A percentile compares a stretch with the other conserved stretches of the same genome.
Conservation (phyloP, 2,888 invertebrate species). For the Lasioglossum lativentre region DNA sequence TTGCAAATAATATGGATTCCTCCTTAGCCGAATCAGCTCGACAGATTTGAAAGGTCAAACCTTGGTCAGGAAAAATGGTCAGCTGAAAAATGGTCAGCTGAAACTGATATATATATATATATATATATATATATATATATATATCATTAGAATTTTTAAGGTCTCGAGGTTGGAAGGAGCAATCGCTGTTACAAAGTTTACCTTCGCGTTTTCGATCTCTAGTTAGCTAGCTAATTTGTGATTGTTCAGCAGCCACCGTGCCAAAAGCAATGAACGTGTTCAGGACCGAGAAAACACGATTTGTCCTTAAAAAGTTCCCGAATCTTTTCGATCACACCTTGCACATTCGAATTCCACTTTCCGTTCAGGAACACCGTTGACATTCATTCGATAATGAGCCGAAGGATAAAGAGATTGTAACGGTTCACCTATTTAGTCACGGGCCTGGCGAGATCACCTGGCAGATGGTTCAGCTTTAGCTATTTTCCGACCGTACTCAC, state of each 20-base stretch:
- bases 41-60: too few species aligned
- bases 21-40: too few species aligned
- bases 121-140: too few species aligned
- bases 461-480: slow-evolving; percentile 9
- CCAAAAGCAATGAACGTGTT: too few species aligned
- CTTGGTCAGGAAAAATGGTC: too few species aligned
- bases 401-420: neutral
- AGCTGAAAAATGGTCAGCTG: too few species aligned
- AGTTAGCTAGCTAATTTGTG: neutral
- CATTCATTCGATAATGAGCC: neutral
- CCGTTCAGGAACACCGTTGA: neutral
- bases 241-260: too few species aligned
- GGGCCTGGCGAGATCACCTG: neutral
- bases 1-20: too few species aligned
- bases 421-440: neutral
- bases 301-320: neutral
- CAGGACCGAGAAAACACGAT: neutral
- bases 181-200: neutral
- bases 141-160: too few species aligned
- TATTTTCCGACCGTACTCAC: neutral
- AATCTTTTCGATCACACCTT: neutral
- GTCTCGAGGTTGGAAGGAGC: too few species aligned
- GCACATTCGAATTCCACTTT: neutral
- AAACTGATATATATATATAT: too few species aligned
- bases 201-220: neutral